These are phyloP conservation scores for Tetranychus truncatus DNA, from an alignment of 2,888 invertebrate species.

Conservation along the genomic window DNA sequence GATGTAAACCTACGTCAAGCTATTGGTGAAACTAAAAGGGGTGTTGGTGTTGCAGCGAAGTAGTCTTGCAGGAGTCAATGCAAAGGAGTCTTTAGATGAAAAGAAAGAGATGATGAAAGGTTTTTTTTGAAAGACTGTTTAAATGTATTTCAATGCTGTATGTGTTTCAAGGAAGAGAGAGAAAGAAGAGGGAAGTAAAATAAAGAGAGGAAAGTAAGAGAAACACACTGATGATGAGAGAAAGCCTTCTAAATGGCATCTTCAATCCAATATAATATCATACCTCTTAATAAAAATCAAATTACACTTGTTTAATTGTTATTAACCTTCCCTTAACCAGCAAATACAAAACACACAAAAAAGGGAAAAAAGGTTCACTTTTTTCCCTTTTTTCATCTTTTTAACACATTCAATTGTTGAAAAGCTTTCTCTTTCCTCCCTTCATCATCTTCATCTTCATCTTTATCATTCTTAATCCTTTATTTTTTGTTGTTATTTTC, in stretches of 20 bases:
- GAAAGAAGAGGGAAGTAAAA: neutral
- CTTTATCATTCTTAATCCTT: neutral
- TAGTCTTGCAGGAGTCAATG: neutral
- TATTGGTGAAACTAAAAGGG: neutral
- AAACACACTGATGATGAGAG: neutral
- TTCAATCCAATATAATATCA: neutral
- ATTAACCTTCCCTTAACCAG: neutral
- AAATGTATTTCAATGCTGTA: neutral
- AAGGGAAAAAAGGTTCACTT: neutral
- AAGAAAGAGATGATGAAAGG: neutral
- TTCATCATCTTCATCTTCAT: neutral
- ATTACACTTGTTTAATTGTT: neutral
- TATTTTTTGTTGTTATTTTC: neutral
- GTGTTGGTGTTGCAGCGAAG: neutral
- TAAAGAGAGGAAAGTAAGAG: neutral
- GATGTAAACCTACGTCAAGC: neutral
- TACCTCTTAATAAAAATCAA: neutral
- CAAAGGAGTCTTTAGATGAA: neutral
- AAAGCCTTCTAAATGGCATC: slow-evolving; percentile 1
- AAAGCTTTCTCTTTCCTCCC: neutral
- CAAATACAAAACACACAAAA: neutral
- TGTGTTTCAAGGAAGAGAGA: neutral
- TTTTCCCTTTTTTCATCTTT: neutral
- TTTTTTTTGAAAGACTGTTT: neutral
- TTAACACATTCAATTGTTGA: no score